phyloP scores from a whole-genome alignment of 2,797 vertebrate species.

The Kryptopterus vitreolus region DNA sequence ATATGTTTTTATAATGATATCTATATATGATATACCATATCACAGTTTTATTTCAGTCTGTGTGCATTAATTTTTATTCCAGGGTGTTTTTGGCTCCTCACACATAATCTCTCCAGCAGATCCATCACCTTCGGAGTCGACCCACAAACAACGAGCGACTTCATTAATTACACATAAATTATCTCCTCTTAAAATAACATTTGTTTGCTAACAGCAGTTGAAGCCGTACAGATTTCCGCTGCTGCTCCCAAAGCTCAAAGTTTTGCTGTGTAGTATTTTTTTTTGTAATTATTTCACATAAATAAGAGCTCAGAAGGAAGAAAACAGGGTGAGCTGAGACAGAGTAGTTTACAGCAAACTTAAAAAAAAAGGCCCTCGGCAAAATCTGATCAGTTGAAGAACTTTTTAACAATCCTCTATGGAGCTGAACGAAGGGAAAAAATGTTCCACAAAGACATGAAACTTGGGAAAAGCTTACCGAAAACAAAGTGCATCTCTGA shows the following conservation, averaged over 20 bases:
- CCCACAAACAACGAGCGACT: slow-evolving; percentile 79
- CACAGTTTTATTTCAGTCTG: not conserved
- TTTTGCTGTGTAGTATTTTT: slow-evolving; percentile 79
- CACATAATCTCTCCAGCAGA: slow-evolving; percentile 70
- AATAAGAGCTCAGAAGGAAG: slow-evolving; percentile 79
- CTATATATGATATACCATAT: not conserved
- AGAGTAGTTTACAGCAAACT: slow-evolving; percentile 71
- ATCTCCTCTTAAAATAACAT: slow-evolving; percentile 82
- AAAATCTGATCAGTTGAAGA: slow-evolving; percentile 71
- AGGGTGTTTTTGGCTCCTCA: slow-evolving; percentile 71
- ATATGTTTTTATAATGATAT: not conserved
- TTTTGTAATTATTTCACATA: slow-evolving; percentile 74
- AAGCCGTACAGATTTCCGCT: slow-evolving; percentile 68
- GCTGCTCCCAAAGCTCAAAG: slow-evolving; percentile 73
- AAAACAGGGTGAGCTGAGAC: slow-evolving; percentile 67
- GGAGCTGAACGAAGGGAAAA: slow-evolving; percentile 55
- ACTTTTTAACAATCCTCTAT: slow-evolving; percentile 72
- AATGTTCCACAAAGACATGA: not conserved
- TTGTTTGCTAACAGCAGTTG: slow-evolving; percentile 82
- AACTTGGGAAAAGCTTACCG: not conserved
- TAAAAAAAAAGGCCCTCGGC: slow-evolving; percentile 64
- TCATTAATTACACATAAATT: slow-evolving; percentile 86
- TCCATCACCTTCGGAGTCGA: slow-evolving; percentile 72
- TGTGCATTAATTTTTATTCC: not conserved
- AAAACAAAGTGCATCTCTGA: slow-evolving; percentile 59